A percentile compares a stretch with the other conserved stretches of the same genome.
Evolutionary conservation across 2,888 invertebrate genomes (phyloP).

Genomic region (Trypoxylon attenuatum): DNA sequence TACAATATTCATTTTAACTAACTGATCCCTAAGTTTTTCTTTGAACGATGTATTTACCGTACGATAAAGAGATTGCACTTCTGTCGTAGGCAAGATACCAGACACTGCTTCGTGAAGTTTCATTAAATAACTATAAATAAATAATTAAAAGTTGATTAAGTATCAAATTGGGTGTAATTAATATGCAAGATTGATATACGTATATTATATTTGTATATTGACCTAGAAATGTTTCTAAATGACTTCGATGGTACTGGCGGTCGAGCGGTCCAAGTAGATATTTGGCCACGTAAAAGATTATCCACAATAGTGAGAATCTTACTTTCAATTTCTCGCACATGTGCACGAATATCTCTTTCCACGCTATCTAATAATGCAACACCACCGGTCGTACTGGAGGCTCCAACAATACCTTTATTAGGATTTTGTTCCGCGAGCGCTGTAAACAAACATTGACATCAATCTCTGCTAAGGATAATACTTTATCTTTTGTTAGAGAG

Average conservation of each 20-base stretch:
- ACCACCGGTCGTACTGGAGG: slow-evolving; percentile 66
- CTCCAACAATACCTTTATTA: slow-evolving; percentile 59
- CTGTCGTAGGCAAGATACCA: slow-evolving; percentile 86
- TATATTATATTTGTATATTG: slow-evolving; percentile 13
- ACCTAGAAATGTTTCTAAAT: slow-evolving; percentile 88
- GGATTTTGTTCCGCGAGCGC: slow-evolving; percentile 67
- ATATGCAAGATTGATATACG: neutral
- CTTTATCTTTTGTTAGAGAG: neutral
- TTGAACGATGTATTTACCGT: slow-evolving; percentile 91
- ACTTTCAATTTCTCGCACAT: slow-evolving; percentile 93
- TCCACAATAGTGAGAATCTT: slow-evolving; percentile 95
- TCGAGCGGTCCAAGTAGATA: slow-evolving; percentile 93
- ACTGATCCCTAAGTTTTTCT: slow-evolving; percentile 88
- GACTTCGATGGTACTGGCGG: slow-evolving; percentile 96
- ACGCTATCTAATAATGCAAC: slow-evolving; percentile 79
- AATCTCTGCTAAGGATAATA: neutral
- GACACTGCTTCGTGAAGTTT: slow-evolving; percentile 94
- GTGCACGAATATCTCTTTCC: slow-evolving; percentile 88
- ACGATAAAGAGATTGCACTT: slow-evolving; percentile 85
- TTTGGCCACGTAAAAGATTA: slow-evolving; percentile 86
- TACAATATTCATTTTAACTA: slow-evolving; percentile 89
- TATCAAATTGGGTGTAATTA: neutral
- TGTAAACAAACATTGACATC: slow-evolving; percentile 34
- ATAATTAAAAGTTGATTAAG: neutral
- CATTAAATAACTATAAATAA: slow-evolving; percentile 83